Evolutionary conservation across 2,888 invertebrate genomes (phyloP), one percentile per base, ranked within the genome.

Genomic region (Apotomis turbidana): DNA sequence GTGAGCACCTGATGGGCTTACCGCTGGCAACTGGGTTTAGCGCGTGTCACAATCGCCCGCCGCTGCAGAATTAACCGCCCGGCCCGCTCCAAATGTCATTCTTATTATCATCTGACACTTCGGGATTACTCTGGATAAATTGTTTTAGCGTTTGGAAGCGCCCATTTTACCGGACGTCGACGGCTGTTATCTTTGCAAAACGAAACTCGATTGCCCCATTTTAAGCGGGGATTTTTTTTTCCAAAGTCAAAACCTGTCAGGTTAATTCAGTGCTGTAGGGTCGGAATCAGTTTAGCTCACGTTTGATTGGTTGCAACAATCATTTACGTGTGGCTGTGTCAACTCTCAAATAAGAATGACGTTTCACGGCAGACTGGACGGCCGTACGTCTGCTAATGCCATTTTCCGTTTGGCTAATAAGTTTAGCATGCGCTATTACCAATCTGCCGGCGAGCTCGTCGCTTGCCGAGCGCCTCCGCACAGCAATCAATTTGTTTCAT

Each of bases 401-500:
- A 91, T 93, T 93, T 93, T 91, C 91, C 92, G 90, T 90, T 91
- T 88, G 87, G 86, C 88, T 93, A 93, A 93, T 93, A 91, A 92
- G 93, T 91, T 93, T 93, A 93, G 90, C 91, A 90, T 90, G 87
- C 88, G 85, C 90, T 92, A 93, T 93, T 93, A 93, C 90, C 93
- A 93, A 93, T 93, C 90, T 88, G 84, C 87, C 85, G 88, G 85
- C 85, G 87, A 85, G 88, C 84, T 87, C 83, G 88, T 82, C 84
- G 87, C 84, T 85, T 80, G 81, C 80, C 83, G 86, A 85, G 84
- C 86, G 85, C 87, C 85, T 84, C 86, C 87, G 87, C 87, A 84
- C 83, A 75, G 76, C 93, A 92, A 93, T 93, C 91, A 93, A 93
- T 92, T 91, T 89, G 90, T 88, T 90, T 89, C 87, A 88, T 86